These are phyloP conservation scores for Indri indri DNA, from an alignment of 2,113 vertebrate genomes.

Conservation along the genomic window DNA sequence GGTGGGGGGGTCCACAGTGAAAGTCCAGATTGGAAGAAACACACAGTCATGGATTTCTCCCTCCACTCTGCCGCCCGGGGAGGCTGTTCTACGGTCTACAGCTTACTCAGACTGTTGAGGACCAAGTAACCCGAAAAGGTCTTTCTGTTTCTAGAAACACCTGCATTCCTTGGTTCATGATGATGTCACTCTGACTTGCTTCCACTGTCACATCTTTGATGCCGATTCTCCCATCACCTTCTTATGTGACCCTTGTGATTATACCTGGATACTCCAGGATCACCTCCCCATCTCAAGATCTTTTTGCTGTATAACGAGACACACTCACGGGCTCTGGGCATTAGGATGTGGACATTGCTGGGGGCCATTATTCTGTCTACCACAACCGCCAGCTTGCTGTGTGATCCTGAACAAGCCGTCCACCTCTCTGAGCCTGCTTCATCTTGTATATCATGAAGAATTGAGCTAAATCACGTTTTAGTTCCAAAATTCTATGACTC, in stretches of 20 bases:
- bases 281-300: neutral
- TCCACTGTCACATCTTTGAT: neutral
- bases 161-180: neutral
- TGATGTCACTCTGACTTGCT: neutral
- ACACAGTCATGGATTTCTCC: neutral
- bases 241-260: neutral
- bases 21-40: neutral
- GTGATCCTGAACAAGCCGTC: neutral
- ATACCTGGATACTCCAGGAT: neutral
- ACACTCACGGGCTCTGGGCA: neutral
- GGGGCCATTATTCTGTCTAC: neutral
- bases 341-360: neutral
- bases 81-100: neutral
- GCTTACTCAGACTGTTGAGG: neutral
- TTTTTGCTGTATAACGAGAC: neutral
- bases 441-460: neutral
- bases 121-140: no score
- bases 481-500: neutral
- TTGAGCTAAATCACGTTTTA: neutral
- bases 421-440: neutral
- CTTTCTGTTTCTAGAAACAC: neutral
- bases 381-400: neutral
- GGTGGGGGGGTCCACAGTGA: neutral
- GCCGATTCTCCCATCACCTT: neutral
- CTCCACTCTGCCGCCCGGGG: fast-evolving